Conservation (phyloP, 2,888 invertebrate species). For the Galerucella pusilla region DNA sequence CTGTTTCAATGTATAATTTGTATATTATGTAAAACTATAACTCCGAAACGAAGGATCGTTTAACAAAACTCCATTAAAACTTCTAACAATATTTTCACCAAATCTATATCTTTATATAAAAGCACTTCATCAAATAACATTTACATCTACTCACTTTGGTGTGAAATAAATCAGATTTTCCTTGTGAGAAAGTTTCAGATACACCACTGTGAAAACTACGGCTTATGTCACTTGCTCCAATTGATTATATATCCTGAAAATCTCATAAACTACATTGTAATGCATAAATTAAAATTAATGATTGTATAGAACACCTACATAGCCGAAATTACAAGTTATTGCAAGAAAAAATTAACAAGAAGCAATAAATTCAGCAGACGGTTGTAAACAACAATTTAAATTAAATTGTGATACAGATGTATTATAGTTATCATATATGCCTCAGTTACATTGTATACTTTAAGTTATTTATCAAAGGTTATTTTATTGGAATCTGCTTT, state of each 20-base stretch:
- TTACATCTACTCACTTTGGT: neutral
- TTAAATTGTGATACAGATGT: neutral
- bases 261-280: conserved; percentile 37
- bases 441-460: neutral
- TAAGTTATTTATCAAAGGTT: neutral
- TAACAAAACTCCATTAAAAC: too few relatives aligned
- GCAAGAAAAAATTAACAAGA: conserved; percentile 11
- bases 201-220: conserved; percentile 32
- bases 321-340: conserved; percentile 22
- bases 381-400: conserved; percentile 11
- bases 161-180: neutral
- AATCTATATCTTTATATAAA: too few relatives aligned
- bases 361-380: conserved; percentile 7
- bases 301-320: conserved; percentile 40
- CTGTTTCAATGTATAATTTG: too few relatives aligned
- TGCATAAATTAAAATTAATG: conserved; percentile 45
- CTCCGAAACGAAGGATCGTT: too few relatives aligned
- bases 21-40: too few relatives aligned
- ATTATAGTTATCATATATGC: neutral
- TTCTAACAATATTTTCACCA: too few relatives aligned
- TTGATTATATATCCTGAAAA: conserved; percentile 43
- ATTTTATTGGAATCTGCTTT: neutral
- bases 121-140: too few relatives aligned
- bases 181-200: neutral
- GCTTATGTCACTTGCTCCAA: conserved; percentile 51